These are phyloP conservation scores for Scrobipalpa atriplicella DNA, from an alignment of 2,888 invertebrate genomes.

Conservation along the genomic window DNA sequence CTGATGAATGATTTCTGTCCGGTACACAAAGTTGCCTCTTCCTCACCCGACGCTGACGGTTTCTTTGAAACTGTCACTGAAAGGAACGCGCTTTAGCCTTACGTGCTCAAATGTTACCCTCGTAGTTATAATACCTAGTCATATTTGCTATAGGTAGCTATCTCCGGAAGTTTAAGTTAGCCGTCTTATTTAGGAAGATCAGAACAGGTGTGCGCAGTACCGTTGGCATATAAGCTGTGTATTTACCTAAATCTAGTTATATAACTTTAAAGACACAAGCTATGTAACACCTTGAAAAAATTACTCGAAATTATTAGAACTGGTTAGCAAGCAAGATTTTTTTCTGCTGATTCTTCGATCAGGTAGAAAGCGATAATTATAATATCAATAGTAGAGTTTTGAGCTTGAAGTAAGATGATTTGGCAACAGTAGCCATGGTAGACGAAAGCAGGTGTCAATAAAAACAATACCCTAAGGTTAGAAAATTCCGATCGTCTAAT, in stretches of 20 bases:
- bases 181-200: no score
- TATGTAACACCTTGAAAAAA: background rate
- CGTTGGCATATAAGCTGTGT: no score
- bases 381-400: no score
- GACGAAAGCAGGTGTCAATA: no score
- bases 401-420: no score
- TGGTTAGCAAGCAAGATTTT: background rate
- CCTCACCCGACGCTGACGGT: constrained; percentile 53
- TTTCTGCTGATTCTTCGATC: background rate
- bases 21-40: constrained; percentile 53
- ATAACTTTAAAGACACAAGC: no score
- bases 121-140: background rate
- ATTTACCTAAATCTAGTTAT: no score
- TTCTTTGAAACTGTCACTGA: constrained; percentile 75
- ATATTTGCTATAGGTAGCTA: background rate
- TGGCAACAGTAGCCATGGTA: no score
- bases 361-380: background rate
- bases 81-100: constrained; percentile 32
- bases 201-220: no score
- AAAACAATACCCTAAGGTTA: no score
- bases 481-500: no score
- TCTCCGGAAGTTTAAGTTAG: no score
- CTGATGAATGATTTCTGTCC: constrained; percentile 76
- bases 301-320: background rate
- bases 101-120: background rate